Conservation (phyloP, 2,888 invertebrate species). For the Adineta ricciae region DNA sequence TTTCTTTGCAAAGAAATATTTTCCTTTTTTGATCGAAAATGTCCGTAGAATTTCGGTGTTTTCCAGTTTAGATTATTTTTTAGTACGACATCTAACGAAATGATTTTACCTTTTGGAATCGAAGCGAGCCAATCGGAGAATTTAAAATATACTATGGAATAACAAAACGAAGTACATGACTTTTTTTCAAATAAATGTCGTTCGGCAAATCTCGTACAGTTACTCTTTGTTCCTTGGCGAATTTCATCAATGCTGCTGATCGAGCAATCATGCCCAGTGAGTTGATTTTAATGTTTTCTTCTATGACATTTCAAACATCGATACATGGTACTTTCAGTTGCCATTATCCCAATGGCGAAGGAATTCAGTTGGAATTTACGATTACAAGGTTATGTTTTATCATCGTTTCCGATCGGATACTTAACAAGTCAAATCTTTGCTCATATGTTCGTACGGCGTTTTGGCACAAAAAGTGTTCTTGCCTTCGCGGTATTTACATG, state of each 20-base stretch:
- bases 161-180: not conserved
- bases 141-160: not conserved
- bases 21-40: not conserved
- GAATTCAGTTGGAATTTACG: conserved; percentile 63
- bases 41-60: not conserved
- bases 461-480: conserved; percentile 62
- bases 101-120: not conserved
- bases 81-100: not conserved
- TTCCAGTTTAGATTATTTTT: not conserved
- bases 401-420: conserved; percentile 66
- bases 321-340: conserved; percentile 50
- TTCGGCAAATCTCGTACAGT: conserved; percentile 45
- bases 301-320: too few relatives aligned
- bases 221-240: conserved; percentile 62
- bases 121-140: not conserved
- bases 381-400: conserved; percentile 65
- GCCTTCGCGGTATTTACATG: conserved; percentile 62
- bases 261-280: conserved; percentile 62
- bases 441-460: conserved; percentile 54
- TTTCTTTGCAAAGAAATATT: not conserved
- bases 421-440: conserved; percentile 64
- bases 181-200: conserved; percentile 23
- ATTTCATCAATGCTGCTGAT: conserved; percentile 68
- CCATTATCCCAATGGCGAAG: conserved; percentile 65
- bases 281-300: not conserved